Evolutionary conservation across 1,140 invertebrate genomes (phyloP).

Genomic region (Zaprionus ghesquierei): DNA sequence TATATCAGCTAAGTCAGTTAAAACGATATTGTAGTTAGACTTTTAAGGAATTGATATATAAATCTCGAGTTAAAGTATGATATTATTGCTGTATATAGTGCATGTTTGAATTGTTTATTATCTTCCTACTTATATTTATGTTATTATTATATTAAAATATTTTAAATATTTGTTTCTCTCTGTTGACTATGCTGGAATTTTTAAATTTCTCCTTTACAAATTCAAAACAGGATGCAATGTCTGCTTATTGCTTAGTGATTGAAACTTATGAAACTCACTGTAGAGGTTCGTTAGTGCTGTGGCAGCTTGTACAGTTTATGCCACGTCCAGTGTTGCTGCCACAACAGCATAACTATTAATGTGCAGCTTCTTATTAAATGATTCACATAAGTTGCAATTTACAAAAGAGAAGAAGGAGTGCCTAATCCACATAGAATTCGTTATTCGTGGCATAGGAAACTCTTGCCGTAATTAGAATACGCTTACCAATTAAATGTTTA

Average conservation of each 20-base stretch:
- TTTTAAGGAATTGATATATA: too few relatives aligned
- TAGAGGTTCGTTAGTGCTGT: slow-evolving; percentile 49
- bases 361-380: slow-evolving; percentile 71
- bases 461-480: background rate
- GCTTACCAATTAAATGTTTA: background rate
- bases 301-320: slow-evolving; percentile 63
- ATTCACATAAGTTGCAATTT: slow-evolving; percentile 67
- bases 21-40: too few relatives aligned
- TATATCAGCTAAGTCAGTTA: too few relatives aligned
- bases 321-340: slow-evolving; percentile 18
- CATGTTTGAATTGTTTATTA: too few relatives aligned
- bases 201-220: too few relatives aligned
- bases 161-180: too few relatives aligned
- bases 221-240: background rate
- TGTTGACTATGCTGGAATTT: too few relatives aligned
- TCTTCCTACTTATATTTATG: too few relatives aligned
- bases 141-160: too few relatives aligned
- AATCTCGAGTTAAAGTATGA: too few relatives aligned
- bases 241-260: slow-evolving; percentile 49
- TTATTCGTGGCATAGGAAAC: background rate
- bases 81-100: too few relatives aligned
- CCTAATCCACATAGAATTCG: background rate
- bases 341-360: slow-evolving; percentile 65
- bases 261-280: slow-evolving; percentile 61
- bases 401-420: too few relatives aligned